A percentile compares a stretch with the other conserved stretches of the same genome.
Evolutionary conservation across 1,140 invertebrate genomes (phyloP).

Genomic region (Paramacrobiotus metropolitanus): DNA sequence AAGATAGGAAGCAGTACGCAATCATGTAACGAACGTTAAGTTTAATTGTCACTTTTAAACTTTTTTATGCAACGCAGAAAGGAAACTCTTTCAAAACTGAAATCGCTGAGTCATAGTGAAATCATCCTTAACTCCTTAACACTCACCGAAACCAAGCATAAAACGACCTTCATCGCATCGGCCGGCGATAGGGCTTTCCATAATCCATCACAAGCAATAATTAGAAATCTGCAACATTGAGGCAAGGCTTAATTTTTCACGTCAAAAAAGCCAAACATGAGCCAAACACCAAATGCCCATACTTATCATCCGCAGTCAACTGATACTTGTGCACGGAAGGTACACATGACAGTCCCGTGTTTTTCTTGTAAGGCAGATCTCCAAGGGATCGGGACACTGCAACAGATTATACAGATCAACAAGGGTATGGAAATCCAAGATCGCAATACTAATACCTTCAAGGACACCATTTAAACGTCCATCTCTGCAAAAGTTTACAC

Average conservation of each 20-base stretch:
- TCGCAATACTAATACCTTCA: slow-evolving; percentile 14
- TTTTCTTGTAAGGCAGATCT: slow-evolving; percentile 27
- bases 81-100: too few relatives aligned
- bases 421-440: background rate
- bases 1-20: too few relatives aligned
- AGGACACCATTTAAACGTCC: slow-evolving; percentile 28
- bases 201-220: slow-evolving; percentile 29
- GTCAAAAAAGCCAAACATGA: background rate
- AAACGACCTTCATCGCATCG: slow-evolving; percentile 20
- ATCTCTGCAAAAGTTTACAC: slow-evolving; percentile 19
- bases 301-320: slow-evolving; percentile 25
- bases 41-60: too few relatives aligned
- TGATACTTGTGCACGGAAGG: slow-evolving; percentile 28
- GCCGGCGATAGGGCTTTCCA: slow-evolving; percentile 27
- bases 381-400: slow-evolving; percentile 28
- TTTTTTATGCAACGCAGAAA: too few relatives aligned
- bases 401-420: background rate
- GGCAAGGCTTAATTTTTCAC: slow-evolving; percentile 5
- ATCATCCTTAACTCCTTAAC: background rate
- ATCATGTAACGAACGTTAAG: too few relatives aligned
- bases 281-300: too few relatives aligned
- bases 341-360: slow-evolving; percentile 23
- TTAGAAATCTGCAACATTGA: slow-evolving; percentile 20
- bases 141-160: background rate
- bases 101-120: too few relatives aligned